phyloP scores from a whole-genome alignment of 2,888 invertebrate species.

The Drosophila algonquin region DNA sequence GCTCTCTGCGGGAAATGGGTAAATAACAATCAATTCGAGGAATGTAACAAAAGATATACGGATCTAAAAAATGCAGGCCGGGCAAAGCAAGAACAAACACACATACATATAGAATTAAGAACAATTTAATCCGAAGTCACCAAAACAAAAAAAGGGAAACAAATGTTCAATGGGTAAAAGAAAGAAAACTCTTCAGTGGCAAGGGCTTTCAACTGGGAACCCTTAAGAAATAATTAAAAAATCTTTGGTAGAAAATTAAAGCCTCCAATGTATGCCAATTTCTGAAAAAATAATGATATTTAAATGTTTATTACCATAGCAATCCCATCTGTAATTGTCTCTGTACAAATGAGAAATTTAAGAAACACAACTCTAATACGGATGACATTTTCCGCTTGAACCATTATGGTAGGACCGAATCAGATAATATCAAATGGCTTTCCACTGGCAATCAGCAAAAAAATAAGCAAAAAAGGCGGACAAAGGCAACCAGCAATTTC shows the following conservation, averaged over 20 bases:
- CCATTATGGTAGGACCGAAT: constrained; percentile 1
- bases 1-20: constrained; percentile 27
- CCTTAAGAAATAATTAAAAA: too few species aligned
- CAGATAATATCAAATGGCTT: constrained; percentile 36
- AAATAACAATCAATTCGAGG: constrained; percentile 71
- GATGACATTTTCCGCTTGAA: constrained; percentile 13
- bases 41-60: constrained; percentile 45
- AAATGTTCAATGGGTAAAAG: too few species aligned
- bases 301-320: background rate
- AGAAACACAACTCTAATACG: background rate
- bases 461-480: constrained; percentile 24
- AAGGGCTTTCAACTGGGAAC: too few species aligned
- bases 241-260: too few species aligned
- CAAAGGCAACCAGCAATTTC: constrained; percentile 28
- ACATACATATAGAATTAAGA: constrained; percentile 18
- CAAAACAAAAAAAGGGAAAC: too few species aligned
- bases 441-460: constrained; percentile 41
- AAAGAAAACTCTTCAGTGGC: too few species aligned
- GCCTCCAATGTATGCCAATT: background rate
- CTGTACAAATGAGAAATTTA: too few species aligned
- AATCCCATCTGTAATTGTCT: background rate
- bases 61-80: constrained; percentile 27
- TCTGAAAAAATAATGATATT: background rate
- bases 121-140: constrained; percentile 38
- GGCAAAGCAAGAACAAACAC: constrained; percentile 3